Conservation (phyloP, 2,888 invertebrate species). For the Sthenelais limicola region DNA sequence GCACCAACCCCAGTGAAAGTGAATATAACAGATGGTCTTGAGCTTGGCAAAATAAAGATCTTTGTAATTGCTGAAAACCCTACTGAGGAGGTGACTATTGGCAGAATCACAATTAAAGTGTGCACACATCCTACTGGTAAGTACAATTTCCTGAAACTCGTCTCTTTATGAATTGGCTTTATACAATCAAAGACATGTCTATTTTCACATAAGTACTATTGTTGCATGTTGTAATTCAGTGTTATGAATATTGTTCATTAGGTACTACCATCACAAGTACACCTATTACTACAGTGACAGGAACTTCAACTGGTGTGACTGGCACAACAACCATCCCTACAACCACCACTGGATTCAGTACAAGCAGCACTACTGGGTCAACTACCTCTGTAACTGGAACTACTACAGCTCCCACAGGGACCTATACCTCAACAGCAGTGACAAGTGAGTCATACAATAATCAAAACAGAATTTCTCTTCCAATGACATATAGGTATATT, state of each 20-base stretch:
- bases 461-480: too few species aligned
- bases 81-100: not conserved
- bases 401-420: not conserved
- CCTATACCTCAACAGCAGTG: too few species aligned
- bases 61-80: not conserved
- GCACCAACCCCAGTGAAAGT: not conserved
- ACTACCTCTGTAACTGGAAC: not conserved
- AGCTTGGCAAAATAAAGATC: constrained; percentile 32
- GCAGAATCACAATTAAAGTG: constrained; percentile 6
- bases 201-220: too few species aligned
- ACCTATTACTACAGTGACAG: not conserved
- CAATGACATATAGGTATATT: too few species aligned
- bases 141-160: too few species aligned
- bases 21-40: not conserved
- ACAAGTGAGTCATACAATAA: too few species aligned
- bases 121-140: constrained; percentile 1
- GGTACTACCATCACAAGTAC: constrained; percentile 4
- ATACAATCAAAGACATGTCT: too few species aligned
- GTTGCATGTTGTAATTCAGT: too few species aligned
- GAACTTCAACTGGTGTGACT: not conserved
- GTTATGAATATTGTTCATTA: too few species aligned
- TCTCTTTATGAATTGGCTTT: too few species aligned
- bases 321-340: not conserved
- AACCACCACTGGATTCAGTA: not conserved
- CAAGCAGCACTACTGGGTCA: not conserved